Base-by-base conservation (phyloP, 2,888 invertebrate species). In the Acanthosepion lycidas region DNA sequence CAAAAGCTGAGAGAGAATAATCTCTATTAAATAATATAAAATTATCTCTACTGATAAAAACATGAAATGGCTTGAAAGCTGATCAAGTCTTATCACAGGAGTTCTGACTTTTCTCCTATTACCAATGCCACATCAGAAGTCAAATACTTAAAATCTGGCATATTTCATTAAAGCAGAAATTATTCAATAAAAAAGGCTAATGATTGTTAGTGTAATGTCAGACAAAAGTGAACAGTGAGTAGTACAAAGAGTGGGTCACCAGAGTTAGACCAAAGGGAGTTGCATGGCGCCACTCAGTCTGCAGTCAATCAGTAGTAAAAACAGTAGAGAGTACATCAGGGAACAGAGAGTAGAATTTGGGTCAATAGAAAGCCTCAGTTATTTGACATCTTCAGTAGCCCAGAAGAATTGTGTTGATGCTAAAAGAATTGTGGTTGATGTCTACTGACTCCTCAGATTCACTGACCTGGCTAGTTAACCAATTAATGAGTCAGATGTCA, bases 391-490 rank as follows among this genome's bases (percentile, higher is more conserved):
- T 78, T 18, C 78, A 78, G n/a, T 33, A n/a, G n/a, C 78, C 78
- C 78, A n/a, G n/a, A 78, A 78, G 78, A 78, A 78, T 78, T 78
- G n/a, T n/a, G 12, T n/a, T 28, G 9, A 78, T 78, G 78, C 78
- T 28, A 78, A 78, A 78, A 28, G 6, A 78, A 78, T 78, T 78
- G 78, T 28, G 15, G 33, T 78, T 78, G 78, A 78, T 78, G 78
- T 78, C 78, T 33, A 78, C n/a, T 78, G 78, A 78, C 78, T 33
- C n/a, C 78, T 78, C n/a, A 78, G 78, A 78, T 33, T 78, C 78
- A 78, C 78, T 78, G 78, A 78, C n/a, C 78, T 78, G 78, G n/a
- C 78, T 33, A 78, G 78, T 78, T 78, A 78, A 78, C 59, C 78
- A 78, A n/a, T 33, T 78, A 78, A 78, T 78, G 78, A 78, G 78